phyloP scores from a whole-genome alignment of 2,888 invertebrate species.

The Tachystola acroxantha region DNA sequence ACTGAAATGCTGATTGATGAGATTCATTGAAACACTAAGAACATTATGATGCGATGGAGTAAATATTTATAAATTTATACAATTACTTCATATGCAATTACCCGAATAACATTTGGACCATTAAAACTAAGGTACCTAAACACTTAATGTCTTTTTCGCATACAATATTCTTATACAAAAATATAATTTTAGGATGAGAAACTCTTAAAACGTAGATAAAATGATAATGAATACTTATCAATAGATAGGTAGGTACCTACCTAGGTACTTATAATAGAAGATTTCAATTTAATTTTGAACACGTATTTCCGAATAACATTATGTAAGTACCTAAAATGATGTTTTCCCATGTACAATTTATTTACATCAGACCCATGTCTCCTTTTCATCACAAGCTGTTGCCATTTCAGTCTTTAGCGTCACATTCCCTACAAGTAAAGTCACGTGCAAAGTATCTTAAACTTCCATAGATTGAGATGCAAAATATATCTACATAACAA shows the following conservation, averaged over 20 bases:
- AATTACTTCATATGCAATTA: neutral
- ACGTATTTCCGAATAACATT: constrained; percentile 43
- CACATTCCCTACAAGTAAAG: constrained; percentile 38
- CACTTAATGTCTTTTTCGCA: constrained; percentile 33
- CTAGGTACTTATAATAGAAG: constrained; percentile 33
- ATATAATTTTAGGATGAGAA: constrained; percentile 59
- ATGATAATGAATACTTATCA: constrained; percentile 32
- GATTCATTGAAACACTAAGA: neutral
- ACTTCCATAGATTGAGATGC: neutral
- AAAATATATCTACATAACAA: neutral
- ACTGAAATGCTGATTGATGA: neutral
- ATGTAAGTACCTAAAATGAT: constrained; percentile 35
- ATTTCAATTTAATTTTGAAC: constrained; percentile 49
- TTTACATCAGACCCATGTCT: constrained; percentile 55
- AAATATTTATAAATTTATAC: neutral
- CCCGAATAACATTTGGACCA: constrained; percentile 1
- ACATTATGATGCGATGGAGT: neutral
- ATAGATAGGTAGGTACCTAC: constrained; percentile 41
- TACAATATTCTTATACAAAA: constrained; percentile 71
- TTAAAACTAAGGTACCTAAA: constrained; percentile 21
- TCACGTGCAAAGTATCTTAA: neutral
- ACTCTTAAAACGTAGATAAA: constrained; percentile 34
- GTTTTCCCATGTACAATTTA: constrained; percentile 32
- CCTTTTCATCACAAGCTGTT: constrained; percentile 64
- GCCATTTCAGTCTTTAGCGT: constrained; percentile 63